Evolutionary conservation across 2,888 invertebrate species (phyloP), one percentile per base, ranked within the genome.

Genomic region (Cryptophagus acutangulus): DNA sequence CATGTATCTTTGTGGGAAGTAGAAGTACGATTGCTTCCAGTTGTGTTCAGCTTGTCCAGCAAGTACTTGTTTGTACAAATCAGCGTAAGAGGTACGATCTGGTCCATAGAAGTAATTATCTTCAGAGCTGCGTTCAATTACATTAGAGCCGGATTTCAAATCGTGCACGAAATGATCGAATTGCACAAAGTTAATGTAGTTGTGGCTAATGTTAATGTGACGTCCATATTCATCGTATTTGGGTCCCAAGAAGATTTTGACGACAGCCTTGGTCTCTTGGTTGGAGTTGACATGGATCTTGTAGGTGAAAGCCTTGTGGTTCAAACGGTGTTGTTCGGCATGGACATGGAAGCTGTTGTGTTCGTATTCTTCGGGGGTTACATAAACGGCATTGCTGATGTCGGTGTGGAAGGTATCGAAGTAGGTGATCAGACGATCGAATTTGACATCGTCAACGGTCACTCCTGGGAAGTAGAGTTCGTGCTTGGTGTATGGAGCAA

Each of bases 231-330:
- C 71, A 57, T 83, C 78, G 59, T 77, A 79, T 65, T 82, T 84
- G 4, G 85, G 85, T 47, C 81, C 84, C 24, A 84, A 56, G 74
- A 79, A 86, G 15, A 82, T 66, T 51, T 79, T 79, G 40, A 85
- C 64, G 9, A 76, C 71, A 2, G 76, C 81, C 44, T 78, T 74
- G 24, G 69, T 69, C 5, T 72, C 67, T 46, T 76, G 73, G 36
- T 81, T 77, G 39, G 82, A 75, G 38, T 74, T 73, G 13, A 85
- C 66, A 28, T 75, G 70, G 49, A 84, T 66, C 41, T 72, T 74
- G 48, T 81, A 73, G 40, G 70, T 72, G 73, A 84, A 87, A 2
- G 76, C 74, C 46, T 82, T 77, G 70, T 84, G 81, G 68, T 82
- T 82, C 20, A 87, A 70, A 52, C 86, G 82, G 48, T 77, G 73